Base-by-base conservation (phyloP, 2,888 invertebrate species). In the Seira ritae region DNA sequence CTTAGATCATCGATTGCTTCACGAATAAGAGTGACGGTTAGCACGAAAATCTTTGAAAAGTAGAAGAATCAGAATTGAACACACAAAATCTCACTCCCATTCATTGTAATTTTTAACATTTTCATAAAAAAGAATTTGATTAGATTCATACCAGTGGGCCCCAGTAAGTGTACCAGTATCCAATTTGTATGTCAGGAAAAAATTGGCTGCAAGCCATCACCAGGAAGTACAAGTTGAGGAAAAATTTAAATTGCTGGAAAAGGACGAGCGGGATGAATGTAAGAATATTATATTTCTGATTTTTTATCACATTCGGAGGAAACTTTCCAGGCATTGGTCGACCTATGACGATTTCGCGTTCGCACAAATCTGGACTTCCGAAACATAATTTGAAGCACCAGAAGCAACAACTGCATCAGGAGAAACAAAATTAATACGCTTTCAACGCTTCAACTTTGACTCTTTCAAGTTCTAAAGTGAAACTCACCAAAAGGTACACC, bases 141-240 rank as follows among this genome's bases (percentile, higher is more conserved):
- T 4, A 55, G 65, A 24, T 74, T 90, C 92, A 92, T 91, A 94
- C 94, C 90, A 99, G 91, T 67, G 99, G 99, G 85, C 98, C 99
- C 99, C 99, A 99, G 91, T 99, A 99, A 0, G 99, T 99, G 91
- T 99, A 86, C 66, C 99, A 93, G 91, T 98, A 98, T 1, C 99
- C 99, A 90, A 99, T 97, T 89, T 97, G 93, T 88, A 99, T 95
- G 90, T 97, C 97, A 23, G 98, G 90, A 37, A 99, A 96, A 92
- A 99, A 98, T 92, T 99, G 99, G 90, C 98, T 98, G 76, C 96
- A 93, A 0, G 99, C 99, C 99, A 99, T 99, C 81, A 99, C 93
- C 88, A 99, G 92, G 92, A 99, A 99, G 91, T 98, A 99, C 81
- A 99, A 92, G 92, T 99, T 99, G 88, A 99, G 93, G 92, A 99